Evolutionary conservation across 1,140 invertebrate genomes (phyloP), one percentile per base, ranked within the genome.

Genomic region (Mesaphorura yosii): DNA sequence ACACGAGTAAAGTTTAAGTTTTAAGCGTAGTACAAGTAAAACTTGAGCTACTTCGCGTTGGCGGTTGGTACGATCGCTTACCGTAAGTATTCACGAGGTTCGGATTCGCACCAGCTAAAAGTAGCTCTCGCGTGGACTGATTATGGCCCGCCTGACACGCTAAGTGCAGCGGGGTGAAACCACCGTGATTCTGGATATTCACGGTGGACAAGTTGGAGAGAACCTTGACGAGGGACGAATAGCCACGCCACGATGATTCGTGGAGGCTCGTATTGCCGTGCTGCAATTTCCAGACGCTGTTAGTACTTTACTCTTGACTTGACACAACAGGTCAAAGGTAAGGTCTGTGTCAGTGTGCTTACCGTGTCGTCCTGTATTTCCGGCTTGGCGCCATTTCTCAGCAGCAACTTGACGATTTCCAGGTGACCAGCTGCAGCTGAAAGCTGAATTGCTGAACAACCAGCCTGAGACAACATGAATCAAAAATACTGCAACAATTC

Each of bases 191-290:
- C 64, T 80, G 78, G 39, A 80, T 78, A 38, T 79, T 76, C 23
- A 53, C 51, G 12, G 58, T 50, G 44, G 68, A 64, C 19, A 71
- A 69, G 58, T 78, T 75, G 38, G 80, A 76, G 34, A 96, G 75
- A 17, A 84, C 69, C 56, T 85, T 79, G 25, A 90, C 80, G 34
- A 84, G 87, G 44, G 82, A 76, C 66, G 88, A 92, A 69, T 83
- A 94, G 0, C 92, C 91, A 61, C 91, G 86, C 87, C 90, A 95
- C 1, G 89, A 81, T 2, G 90, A 87, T 70, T 95, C 91, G 69
- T 97, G 92, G 4, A 92, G 68, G 2, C 90, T 82, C 28, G 88
- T 88, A 73, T 96, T 96, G 37, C 89, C 90, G 72, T 92, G 84
- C 85, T 90, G 65, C 42, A 65, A 67, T 46, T 15, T 14, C 38